A percentile compares a stretch with the other conserved stretches of the same genome.
phyloP scores from a whole-genome alignment of 2,113 vertebrate species.

The Carassius carassius region DNA sequence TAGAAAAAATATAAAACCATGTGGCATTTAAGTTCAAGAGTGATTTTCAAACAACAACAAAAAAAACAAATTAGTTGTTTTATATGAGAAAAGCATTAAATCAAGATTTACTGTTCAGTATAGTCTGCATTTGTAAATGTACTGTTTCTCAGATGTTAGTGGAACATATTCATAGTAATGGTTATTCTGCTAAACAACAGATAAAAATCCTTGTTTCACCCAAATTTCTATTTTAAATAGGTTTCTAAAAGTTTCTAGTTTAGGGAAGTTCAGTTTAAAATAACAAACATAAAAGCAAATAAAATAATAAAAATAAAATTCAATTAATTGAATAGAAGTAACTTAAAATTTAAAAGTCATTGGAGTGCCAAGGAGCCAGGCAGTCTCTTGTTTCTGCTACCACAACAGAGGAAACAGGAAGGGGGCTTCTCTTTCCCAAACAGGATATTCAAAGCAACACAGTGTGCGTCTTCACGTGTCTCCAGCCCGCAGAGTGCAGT shows the following conservation, averaged over 20 bases:
- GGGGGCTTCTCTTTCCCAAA: slow-evolving; percentile 42
- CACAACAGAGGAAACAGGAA: slow-evolving; percentile 51
- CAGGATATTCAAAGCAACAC: slow-evolving; percentile 42
- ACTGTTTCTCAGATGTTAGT: not conserved
- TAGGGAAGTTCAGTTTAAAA: not conserved
- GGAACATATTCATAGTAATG: too few relatives aligned
- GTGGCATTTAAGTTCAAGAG: too few relatives aligned
- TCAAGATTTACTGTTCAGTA: too few relatives aligned
- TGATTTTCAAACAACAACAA: too few relatives aligned
- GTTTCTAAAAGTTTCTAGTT: not conserved
- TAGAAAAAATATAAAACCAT: too few relatives aligned
- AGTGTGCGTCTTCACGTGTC: slow-evolving; percentile 42
- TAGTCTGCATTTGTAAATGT: not conserved
- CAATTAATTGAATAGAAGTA: not conserved
- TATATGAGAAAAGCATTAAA: too few relatives aligned
- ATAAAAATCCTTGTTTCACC: too few relatives aligned
- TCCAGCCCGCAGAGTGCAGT: slow-evolving; percentile 39
- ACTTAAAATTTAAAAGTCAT: not conserved
- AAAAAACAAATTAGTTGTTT: too few relatives aligned
- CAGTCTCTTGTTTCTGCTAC: slow-evolving; percentile 13
- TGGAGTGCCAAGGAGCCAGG: slow-evolving; percentile 16
- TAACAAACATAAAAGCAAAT: not conserved
- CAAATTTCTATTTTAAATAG: too few relatives aligned
- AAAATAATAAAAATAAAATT: too few relatives aligned
- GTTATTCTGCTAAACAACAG: too few relatives aligned